Conservation (phyloP, 2,113 vertebrate species). For the Riparia riparia region DNA sequence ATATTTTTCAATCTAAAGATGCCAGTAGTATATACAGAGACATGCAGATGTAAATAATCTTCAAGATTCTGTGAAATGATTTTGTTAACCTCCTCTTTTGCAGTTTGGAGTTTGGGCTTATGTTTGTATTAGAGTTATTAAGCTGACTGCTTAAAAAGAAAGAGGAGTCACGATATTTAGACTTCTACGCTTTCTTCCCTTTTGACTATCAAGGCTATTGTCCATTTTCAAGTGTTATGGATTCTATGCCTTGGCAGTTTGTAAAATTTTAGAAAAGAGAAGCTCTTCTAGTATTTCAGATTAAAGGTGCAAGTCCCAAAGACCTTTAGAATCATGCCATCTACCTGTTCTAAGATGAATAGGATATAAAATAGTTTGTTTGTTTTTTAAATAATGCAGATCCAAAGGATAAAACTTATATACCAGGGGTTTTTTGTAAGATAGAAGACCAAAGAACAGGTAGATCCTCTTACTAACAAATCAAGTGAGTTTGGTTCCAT, state of each 20-base stretch:
- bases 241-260: neutral
- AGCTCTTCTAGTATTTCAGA: neutral
- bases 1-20: neutral
- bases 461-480: conserved; percentile 32
- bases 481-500: conserved; percentile 31
- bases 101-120: neutral
- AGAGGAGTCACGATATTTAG: neutral
- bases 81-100: neutral
- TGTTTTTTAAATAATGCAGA: neutral
- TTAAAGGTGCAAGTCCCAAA: neutral
- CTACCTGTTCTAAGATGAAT: neutral
- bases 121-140: neutral
- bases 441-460: neutral
- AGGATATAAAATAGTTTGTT: neutral
- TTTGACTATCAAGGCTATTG: neutral
- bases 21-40: neutral
- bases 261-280: neutral
- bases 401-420: neutral
- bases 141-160: neutral
- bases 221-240: neutral
- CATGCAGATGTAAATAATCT: neutral
- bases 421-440: neutral
- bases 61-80: neutral
- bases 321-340: neutral
- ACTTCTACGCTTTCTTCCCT: neutral